Conservation (phyloP, 2,113 vertebrate species). For the Pedetes capensis region DNA sequence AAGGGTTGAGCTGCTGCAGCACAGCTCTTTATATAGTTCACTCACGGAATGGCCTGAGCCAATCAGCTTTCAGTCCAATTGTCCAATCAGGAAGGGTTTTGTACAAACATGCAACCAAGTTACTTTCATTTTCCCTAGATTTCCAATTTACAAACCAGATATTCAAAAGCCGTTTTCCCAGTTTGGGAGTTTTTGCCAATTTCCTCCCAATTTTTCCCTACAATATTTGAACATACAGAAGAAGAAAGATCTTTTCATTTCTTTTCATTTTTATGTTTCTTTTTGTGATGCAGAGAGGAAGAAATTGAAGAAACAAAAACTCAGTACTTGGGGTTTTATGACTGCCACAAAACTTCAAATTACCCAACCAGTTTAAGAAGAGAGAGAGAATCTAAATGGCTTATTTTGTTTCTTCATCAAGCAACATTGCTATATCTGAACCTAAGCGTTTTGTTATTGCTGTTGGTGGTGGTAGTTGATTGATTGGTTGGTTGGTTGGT, state of each 20-base stretch:
- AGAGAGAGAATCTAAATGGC: slow-evolving; percentile 53
- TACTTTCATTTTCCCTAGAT: too few relatives aligned
- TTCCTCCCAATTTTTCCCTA: too few relatives aligned
- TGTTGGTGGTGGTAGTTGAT: too few relatives aligned
- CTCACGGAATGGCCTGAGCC: too few relatives aligned
- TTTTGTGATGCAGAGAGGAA: not conserved
- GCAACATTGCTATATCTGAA: slow-evolving; percentile 63
- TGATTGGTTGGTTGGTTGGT: slow-evolving; percentile 80
- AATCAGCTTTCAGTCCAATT: too few relatives aligned
- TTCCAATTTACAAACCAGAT: too few relatives aligned
- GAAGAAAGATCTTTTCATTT: not conserved
- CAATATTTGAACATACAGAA: slow-evolving; percentile 15
- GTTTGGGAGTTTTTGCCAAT: too few relatives aligned
- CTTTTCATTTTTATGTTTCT: not conserved
- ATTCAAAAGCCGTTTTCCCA: too few relatives aligned
- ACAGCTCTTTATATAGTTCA: too few relatives aligned
- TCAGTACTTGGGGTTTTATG: not conserved
- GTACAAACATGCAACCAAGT: too few relatives aligned
- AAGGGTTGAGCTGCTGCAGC: too few relatives aligned
- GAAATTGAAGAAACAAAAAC: not conserved
- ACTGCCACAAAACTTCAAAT: slow-evolving; percentile 6
- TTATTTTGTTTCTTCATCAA: slow-evolving; percentile 75
- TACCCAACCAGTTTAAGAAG: slow-evolving; percentile 50
- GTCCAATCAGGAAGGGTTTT: too few relatives aligned
- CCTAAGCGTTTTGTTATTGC: slow-evolving; percentile 69